phyloP scores from a whole-genome alignment of 53 echinoderm and acorn worm species.

The Apostichopus leukothele region DNA sequence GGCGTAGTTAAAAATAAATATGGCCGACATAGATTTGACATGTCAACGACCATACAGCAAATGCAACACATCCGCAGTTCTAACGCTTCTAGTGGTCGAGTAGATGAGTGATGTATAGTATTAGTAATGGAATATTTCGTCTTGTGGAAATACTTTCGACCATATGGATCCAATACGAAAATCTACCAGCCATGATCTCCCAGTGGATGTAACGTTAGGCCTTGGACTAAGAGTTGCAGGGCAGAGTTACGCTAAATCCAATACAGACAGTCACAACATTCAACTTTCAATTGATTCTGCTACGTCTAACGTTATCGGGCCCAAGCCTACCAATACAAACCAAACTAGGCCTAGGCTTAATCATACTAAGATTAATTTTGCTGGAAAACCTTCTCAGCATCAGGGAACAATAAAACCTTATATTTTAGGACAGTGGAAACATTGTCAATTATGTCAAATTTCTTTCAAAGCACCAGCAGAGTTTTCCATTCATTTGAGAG shows the following conservation, averaged over 20 bases:
- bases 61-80: neutral
- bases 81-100: neutral
- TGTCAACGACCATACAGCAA: neutral
- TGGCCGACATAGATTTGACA: conserved; percentile 27
- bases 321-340: neutral
- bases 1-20: conserved; percentile 24
- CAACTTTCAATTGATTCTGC: no score
- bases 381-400: neutral
- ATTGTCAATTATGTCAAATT: conserved; percentile 73
- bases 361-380: no score
- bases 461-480: conserved; percentile 72
- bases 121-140: neutral
- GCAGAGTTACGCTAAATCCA: neutral
- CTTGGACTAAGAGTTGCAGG: neutral
- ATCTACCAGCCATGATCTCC: conserved; percentile 11
- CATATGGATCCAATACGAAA: conserved; percentile 40
- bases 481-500: conserved; percentile 81
- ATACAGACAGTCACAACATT: neutral
- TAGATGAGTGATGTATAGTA: neutral
- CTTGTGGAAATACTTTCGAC: conserved; percentile 16
- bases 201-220: conserved; percentile 36
- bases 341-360: neutral
- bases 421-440: conserved; percentile 59
- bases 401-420: neutral
- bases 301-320: neutral